Evolutionary conservation across 2,113 vertebrate genomes (phyloP).

Genomic region (Acanthisitta chloris): DNA sequence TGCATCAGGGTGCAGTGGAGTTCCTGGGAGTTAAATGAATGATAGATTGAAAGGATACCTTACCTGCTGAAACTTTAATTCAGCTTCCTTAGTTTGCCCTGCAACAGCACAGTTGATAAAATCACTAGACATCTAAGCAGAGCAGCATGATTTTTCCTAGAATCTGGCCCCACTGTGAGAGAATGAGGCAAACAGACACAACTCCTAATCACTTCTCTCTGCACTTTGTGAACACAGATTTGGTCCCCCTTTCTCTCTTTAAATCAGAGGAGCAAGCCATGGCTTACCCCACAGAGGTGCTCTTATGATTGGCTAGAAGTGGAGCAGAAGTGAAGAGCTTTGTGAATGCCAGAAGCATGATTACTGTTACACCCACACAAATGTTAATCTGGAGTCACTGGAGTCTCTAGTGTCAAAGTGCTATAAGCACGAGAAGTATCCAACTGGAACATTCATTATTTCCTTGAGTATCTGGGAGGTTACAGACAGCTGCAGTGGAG

Average conservation of each 20-base stretch:
- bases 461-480: background rate
- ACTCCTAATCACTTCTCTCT: background rate
- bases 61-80: background rate
- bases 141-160: background rate
- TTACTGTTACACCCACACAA: background rate
- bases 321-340: background rate
- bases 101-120: background rate
- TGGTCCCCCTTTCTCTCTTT: background rate
- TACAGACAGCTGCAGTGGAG: background rate
- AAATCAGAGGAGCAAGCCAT: background rate
- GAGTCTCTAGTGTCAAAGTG: background rate
- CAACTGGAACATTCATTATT: background rate
- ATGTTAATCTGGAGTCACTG: background rate
- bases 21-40: background rate
- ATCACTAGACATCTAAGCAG: background rate
- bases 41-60: background rate
- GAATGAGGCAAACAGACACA: background rate
- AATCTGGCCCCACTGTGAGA: background rate
- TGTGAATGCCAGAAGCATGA: background rate
- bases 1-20: background rate
- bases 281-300: accelerated
- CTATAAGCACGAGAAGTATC: background rate
- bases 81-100: background rate
- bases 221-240: background rate
- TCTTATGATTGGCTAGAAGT: background rate